Evolutionary conservation across 2,113 vertebrate species (phyloP).

Genomic region (Labeo catla): DNA sequence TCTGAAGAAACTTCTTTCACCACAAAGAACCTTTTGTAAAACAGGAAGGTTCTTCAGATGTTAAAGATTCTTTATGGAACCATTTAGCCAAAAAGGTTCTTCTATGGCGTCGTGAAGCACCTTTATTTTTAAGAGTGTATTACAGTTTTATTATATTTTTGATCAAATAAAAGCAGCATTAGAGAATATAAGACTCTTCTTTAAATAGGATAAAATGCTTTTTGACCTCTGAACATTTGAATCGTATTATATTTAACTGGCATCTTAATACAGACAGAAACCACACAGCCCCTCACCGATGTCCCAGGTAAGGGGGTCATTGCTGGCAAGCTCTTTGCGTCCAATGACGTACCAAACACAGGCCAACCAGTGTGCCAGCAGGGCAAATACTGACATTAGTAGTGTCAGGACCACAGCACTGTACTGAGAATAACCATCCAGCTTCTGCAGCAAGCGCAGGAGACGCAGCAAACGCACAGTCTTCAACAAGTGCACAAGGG

Average conservation of each 20-base stretch:
- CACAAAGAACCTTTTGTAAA: no score
- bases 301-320: constrained; percentile 90
- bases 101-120: no score
- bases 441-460: constrained; percentile 87
- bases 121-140: no score
- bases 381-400: constrained; percentile 89
- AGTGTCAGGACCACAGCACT: constrained; percentile 90
- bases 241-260: not conserved
- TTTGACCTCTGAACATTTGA: not conserved
- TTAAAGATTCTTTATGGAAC: no score
- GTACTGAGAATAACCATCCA: constrained; percentile 92
- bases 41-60: no score
- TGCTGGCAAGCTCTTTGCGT: constrained; percentile 84
- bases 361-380: constrained; percentile 92
- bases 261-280: constrained; percentile 22
- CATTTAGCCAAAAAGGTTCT: no score
- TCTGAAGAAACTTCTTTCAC: no score
- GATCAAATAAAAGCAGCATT: no score
- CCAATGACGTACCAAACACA: constrained; percentile 92
- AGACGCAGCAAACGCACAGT: constrained; percentile 85
- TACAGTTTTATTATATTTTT: no score
- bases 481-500: constrained; percentile 85
- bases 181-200: no score
- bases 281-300: constrained; percentile 82
- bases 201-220: not conserved